Evolutionary conservation across 2,888 invertebrate genomes (phyloP).

Genomic region (Eupeodes latifasciatus): DNA sequence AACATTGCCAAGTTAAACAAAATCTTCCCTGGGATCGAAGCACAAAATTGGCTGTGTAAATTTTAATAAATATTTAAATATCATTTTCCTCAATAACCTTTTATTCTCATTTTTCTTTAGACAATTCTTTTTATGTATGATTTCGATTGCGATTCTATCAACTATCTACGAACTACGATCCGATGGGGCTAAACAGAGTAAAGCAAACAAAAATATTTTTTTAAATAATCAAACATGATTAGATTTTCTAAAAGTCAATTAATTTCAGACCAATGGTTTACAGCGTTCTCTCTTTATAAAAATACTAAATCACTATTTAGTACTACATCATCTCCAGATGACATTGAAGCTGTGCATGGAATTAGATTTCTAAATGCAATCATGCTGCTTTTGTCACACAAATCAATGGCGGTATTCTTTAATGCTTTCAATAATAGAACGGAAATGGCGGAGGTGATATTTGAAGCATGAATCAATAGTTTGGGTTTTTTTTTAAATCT

Average conservation of each 20-base stretch:
- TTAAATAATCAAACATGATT: neutral
- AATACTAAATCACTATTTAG: slow-evolving; percentile 86
- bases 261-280: slow-evolving; percentile 85
- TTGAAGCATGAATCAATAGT: neutral
- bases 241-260: neutral
- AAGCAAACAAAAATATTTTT: slow-evolving; percentile 17
- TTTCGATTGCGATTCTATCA: slow-evolving; percentile 82
- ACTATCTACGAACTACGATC: slow-evolving; percentile 82
- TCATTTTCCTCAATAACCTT: neutral
- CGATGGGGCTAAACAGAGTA: slow-evolving; percentile 79
- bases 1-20: slow-evolving; percentile 87
- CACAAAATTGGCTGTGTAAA: slow-evolving; percentile 85
- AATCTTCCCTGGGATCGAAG: slow-evolving; percentile 83
- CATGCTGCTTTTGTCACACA: slow-evolving; percentile 88
- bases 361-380: slow-evolving; percentile 88
- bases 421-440: slow-evolving; percentile 88
- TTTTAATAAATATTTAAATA: neutral
- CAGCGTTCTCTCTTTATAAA: slow-evolving; percentile 87
- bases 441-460: slow-evolving; percentile 87
- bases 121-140: slow-evolving; percentile 84
- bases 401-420: slow-evolving; percentile 89
- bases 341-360: slow-evolving; percentile 88
- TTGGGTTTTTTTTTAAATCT: neutral
- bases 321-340: slow-evolving; percentile 84
- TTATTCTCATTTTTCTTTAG: slow-evolving; percentile 78